A percentile compares a stretch with the other conserved stretches of the same genome.
These are phyloP conservation scores for Triops longicaudatus DNA, from an alignment of 1,140 invertebrate genomes.

Conservation along the genomic window DNA sequence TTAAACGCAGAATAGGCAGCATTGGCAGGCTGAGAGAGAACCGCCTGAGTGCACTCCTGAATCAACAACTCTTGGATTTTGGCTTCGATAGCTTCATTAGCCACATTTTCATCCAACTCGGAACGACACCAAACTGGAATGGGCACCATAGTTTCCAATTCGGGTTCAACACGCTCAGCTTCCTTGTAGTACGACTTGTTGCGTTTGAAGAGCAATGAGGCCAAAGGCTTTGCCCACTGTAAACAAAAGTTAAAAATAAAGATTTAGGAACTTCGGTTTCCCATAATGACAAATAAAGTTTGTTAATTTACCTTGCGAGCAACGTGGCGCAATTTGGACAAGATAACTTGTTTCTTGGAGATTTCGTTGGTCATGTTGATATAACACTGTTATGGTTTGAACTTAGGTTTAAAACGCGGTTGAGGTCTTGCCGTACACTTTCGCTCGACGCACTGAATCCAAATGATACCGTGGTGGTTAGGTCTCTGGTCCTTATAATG, in stretches of 20 bases:
- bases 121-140: constrained; percentile 26
- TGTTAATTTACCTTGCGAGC: neutral
- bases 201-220: constrained; percentile 22
- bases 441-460: neutral
- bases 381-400: neutral
- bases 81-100: constrained; percentile 35
- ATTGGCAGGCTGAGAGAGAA: neutral
- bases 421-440: neutral
- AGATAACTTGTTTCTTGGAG: neutral
- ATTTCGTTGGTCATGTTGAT: neutral
- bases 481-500: neutral
- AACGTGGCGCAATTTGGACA: neutral
- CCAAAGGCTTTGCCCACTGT: constrained; percentile 23
- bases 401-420: neutral
- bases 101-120: constrained; percentile 34
- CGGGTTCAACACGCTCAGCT: constrained; percentile 22
- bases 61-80: constrained; percentile 33
- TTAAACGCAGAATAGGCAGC: constrained; percentile 18
- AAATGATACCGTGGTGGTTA: constrained; percentile 11
- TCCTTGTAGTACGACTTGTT: constrained; percentile 22
- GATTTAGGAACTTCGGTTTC: constrained; percentile 1
- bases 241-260: constrained; percentile 18
- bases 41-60: constrained; percentile 20
- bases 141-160: constrained; percentile 12
- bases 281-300: constrained; percentile 8